Evolutionary conservation across 2,113 vertebrate genomes (phyloP), one percentile per base, ranked within the genome.

Genomic region (Ovis aries): DNA sequence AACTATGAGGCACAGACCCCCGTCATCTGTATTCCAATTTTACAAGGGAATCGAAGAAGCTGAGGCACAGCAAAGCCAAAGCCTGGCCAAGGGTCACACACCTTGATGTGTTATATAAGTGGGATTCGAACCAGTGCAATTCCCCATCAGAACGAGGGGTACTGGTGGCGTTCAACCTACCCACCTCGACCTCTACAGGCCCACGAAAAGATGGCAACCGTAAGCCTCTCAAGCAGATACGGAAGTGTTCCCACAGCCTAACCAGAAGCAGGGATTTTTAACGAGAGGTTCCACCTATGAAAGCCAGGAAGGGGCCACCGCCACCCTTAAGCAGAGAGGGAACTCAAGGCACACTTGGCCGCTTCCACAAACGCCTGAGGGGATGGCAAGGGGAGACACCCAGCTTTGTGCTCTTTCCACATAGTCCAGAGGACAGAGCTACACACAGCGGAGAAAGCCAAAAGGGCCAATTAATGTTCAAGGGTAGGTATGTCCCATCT

Each of bases 51-150:
- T 12, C 3, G 3, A 29, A 40, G 71, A 60, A 45, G 25, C 21
- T 0, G 1, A 29, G 80, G 77, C 19, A 21, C 17, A 13, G 19
- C 52, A 17, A 10, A 31, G 29, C 21, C 17, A 50, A 23, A 19
- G 11, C 27, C 7, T n/a, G 9, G 77, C 25, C 80, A 23, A 43
- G 52, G 17, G 23, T 7, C 57, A 33, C 40, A 31, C 16, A 81
- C 33, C 57, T 64, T 7, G 16, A 74, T 4, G 33, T 0, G 1
- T 31, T 1, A 2, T 0, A 2, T n/a, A 7, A 59, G 43, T 3
- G 59, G 50, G 50, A 10, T 12, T 50, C 9, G 9, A 45, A 7
- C 15, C 4, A 4, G 16, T 0, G 40, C 29, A 21, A 45, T 33
- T 17, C 29, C 29, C 29, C 17, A 2, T 6, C 10, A 23, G 19